Evolutionary conservation across 1,140 invertebrate genomes (phyloP).

Genomic region (Berghia stephanieae): DNA sequence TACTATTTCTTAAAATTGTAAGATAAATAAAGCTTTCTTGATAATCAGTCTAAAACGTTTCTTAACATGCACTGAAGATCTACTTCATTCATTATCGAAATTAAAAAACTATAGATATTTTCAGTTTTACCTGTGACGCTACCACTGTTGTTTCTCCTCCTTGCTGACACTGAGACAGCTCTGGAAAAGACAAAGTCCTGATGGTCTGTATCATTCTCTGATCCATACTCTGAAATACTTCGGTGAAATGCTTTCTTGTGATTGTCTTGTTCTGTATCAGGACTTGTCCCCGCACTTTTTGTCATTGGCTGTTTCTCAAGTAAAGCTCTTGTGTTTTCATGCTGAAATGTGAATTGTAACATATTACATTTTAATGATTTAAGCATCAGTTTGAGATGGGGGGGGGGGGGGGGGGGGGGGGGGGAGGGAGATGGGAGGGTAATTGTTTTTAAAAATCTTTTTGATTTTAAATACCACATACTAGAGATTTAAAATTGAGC

Average conservation of each 20-base stretch:
- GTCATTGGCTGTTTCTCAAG: slow-evolving; percentile 44
- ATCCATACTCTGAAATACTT: slow-evolving; percentile 72
- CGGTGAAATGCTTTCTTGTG: slow-evolving; percentile 74
- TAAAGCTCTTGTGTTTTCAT: slow-evolving; percentile 28
- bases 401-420: too few relatives aligned
- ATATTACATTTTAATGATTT: too few relatives aligned
- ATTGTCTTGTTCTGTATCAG: slow-evolving; percentile 62
- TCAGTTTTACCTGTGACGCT: slow-evolving; percentile 71
- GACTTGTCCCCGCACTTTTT: slow-evolving; percentile 61
- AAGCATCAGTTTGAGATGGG: too few relatives aligned
- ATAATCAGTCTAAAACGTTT: too few relatives aligned
- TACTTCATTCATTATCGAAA: too few relatives aligned
- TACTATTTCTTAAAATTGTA: too few relatives aligned
- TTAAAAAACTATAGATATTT: not conserved
- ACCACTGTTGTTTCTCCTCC: slow-evolving; percentile 79
- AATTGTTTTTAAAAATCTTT: too few relatives aligned
- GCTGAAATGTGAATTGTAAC: slow-evolving; percentile 12
- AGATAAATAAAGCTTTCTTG: too few relatives aligned
- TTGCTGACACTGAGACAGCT: slow-evolving; percentile 59
- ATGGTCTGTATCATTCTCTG: slow-evolving; percentile 49
- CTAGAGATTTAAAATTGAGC: too few relatives aligned
- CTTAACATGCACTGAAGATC: too few relatives aligned
- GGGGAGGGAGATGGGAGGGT: too few relatives aligned
- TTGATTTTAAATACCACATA: too few relatives aligned
- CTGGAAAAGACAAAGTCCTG: slow-evolving; percentile 44